A percentile compares a stretch with the other conserved stretches of the same genome.
Conservation (phyloP, 1,140 invertebrate species). For the Rhagoletis pomonella region DNA sequence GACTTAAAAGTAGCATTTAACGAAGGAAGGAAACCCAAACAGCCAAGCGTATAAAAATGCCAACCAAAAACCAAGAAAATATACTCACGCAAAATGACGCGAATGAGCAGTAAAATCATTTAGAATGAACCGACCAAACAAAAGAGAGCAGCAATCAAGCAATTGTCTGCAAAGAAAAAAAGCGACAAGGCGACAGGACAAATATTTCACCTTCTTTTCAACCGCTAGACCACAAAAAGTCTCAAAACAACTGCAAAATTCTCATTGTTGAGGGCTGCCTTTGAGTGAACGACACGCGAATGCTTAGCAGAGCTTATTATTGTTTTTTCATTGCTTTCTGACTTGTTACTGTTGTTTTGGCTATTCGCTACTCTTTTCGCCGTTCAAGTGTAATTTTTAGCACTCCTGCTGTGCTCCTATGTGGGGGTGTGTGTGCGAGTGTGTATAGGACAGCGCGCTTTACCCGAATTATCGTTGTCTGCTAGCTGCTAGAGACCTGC, state of each 20-base stretch:
- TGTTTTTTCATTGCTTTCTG: no score
- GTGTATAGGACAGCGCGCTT: neutral
- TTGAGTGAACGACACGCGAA: neutral
- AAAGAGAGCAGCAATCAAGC: constrained; percentile 12
- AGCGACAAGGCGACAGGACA: neutral
- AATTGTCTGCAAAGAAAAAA: neutral
- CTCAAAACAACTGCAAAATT: neutral
- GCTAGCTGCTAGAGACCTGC: no score
- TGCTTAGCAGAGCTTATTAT: neutral
- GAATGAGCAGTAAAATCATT: neutral
- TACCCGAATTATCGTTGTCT: no score
- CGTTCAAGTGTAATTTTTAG: no score
- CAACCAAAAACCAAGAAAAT: neutral
- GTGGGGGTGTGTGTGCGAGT: neutral
- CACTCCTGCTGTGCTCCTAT: no score
- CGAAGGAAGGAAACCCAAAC: neutral
- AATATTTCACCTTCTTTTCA: neutral
- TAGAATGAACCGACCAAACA: neutral
- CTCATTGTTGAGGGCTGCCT: neutral
- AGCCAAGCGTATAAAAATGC: neutral
- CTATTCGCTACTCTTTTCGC: no score
- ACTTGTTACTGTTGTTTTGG: no score
- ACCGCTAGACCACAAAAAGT: neutral
- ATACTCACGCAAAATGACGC: neutral
- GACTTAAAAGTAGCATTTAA: no score